Conservation (phyloP, 2,888 invertebrate species). For the Tiliacea citrago region DNA sequence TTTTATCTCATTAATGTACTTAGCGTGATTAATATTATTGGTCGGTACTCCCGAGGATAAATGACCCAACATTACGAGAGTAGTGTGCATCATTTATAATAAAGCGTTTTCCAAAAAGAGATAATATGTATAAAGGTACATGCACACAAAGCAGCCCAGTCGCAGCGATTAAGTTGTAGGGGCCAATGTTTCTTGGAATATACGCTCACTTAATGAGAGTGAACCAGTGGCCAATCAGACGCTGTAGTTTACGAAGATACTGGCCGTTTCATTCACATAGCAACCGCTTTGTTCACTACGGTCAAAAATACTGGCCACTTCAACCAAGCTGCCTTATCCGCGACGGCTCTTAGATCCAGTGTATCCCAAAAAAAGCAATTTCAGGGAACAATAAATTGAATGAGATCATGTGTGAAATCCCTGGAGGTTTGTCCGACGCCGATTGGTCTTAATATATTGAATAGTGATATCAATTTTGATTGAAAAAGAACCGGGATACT, state of each 20-base stretch:
- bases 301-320: background rate
- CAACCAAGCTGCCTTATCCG: background rate
- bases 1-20: slow-evolving; percentile 40
- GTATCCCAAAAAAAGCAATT: slow-evolving; percentile 62
- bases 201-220: background rate
- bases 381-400: slow-evolving; percentile 71
- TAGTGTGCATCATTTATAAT: background rate
- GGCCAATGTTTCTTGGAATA: background rate
- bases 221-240: background rate
- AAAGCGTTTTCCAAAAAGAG: background rate
- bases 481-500: slow-evolving; percentile 31
- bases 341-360: slow-evolving; percentile 1
- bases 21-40: slow-evolving; percentile 23
- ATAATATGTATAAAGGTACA: background rate
- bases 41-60: slow-evolving; percentile 1
- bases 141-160: background rate
- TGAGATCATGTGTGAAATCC: slow-evolving; percentile 72
- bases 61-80: background rate
- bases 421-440: slow-evolving; percentile 34
- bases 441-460: slow-evolving; percentile 54
- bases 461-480: slow-evolving; percentile 56
- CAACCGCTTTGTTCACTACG: background rate
- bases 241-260: background rate
- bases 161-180: background rate
- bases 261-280: background rate